Evolutionary conservation across 2,113 vertebrate species (phyloP).

Genomic region (Leptobrachium ailaonicum): DNA sequence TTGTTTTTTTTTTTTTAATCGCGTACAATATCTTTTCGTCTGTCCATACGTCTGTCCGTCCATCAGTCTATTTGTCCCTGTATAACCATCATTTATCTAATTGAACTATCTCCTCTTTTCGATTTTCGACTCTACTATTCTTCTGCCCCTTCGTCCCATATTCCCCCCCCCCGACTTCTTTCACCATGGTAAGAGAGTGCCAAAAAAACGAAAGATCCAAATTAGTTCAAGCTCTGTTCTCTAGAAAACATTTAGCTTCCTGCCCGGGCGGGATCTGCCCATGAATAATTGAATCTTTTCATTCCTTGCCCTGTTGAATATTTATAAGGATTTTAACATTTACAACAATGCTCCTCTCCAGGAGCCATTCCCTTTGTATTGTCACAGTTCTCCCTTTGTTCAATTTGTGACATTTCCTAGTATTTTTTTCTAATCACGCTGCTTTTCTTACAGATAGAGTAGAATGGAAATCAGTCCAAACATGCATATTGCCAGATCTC

Average conservation of each 20-base stretch:
- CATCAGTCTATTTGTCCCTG: not conserved
- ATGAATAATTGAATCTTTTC: slow-evolving; percentile 51
- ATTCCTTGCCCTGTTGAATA: slow-evolving; percentile 49
- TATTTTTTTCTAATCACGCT: slow-evolving; percentile 47
- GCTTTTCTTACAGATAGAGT: slow-evolving; percentile 45
- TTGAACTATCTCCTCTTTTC: not conserved
- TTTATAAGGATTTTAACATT: slow-evolving; percentile 51
- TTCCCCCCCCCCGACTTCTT: slow-evolving; percentile 13
- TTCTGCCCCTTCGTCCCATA: not conserved
- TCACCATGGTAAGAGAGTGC: slow-evolving; percentile 29
- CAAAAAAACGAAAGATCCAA: slow-evolving; percentile 47
- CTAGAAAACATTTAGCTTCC: slow-evolving; percentile 50
- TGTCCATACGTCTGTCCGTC: not conserved
- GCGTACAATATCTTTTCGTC: not conserved
- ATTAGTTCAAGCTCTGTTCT: slow-evolving; percentile 44
- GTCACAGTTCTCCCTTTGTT: slow-evolving; percentile 46
- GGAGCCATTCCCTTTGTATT: slow-evolving; percentile 48
- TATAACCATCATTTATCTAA: not conserved
- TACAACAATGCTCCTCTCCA: slow-evolving; percentile 49
- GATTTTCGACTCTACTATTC: not conserved
- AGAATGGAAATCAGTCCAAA: slow-evolving; percentile 31
- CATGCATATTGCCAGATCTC: slow-evolving; percentile 25
- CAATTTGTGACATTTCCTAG: slow-evolving; percentile 48
- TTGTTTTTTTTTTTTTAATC: too few species aligned
- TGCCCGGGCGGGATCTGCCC: slow-evolving; percentile 48